Percentiles rank a stretch among this genome's conserved stretches.
phyloP scores from a whole-genome alignment of 2,113 vertebrate genomes.

The Rhagologus leucostigma region DNA sequence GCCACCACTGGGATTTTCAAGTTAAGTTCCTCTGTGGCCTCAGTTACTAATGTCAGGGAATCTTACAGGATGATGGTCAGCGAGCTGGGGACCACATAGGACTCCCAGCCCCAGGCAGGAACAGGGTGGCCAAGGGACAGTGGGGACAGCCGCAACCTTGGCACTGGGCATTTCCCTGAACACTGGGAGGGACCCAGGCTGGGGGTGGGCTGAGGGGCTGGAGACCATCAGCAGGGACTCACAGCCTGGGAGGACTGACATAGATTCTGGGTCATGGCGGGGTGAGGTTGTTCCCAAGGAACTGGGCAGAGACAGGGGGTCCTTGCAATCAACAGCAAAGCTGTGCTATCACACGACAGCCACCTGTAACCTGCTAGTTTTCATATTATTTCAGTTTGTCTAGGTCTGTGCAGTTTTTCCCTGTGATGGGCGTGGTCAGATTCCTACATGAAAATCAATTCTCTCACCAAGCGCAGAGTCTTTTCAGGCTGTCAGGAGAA shows the following conservation, averaged over 20 bases:
- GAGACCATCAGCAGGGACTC: background rate
- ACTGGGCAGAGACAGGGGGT: background rate
- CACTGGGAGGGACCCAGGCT: accelerated
- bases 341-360: background rate
- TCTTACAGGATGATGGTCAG: accelerated
- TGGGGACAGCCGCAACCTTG: background rate
- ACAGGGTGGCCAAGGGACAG: background rate
- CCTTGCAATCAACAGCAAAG: background rate
- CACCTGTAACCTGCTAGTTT: background rate
- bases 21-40: background rate
- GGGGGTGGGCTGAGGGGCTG: background rate
- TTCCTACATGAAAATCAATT: background rate
- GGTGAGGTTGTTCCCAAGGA: background rate
- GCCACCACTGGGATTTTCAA: background rate
- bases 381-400: background rate
- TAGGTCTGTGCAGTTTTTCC: background rate
- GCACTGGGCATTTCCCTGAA: background rate
- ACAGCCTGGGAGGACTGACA: accelerated
- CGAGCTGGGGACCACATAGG: accelerated
- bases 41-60: background rate
- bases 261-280: accelerated
- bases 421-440: background rate
- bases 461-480: background rate
- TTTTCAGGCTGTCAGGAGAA: background rate
- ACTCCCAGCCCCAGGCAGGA: background rate